A percentile compares a stretch with the other conserved stretches of the same genome.
phyloP scores from a whole-genome alignment of 2,888 invertebrate genomes.

The Drosophila siamana region DNA sequence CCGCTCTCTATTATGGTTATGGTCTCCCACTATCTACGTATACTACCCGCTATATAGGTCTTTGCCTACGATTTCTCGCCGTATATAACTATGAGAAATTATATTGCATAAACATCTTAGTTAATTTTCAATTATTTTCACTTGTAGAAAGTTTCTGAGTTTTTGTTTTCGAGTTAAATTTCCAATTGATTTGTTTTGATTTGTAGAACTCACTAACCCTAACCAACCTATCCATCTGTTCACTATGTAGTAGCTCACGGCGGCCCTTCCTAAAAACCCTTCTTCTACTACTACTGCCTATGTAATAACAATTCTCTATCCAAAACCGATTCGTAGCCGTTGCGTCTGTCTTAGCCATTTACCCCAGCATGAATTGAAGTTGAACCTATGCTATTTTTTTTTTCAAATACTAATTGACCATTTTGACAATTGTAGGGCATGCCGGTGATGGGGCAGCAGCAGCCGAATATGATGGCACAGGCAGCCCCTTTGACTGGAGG shows the following conservation, averaged over 20 bases:
- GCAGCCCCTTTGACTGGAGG: slow-evolving; percentile 85
- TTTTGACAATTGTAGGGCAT: slow-evolving; percentile 83
- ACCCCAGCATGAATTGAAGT: slow-evolving; percentile 52
- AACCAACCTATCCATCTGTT: slow-evolving; percentile 4
- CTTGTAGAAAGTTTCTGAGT: slow-evolving; percentile 36
- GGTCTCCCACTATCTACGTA: slow-evolving; percentile 29
- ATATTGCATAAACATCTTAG: slow-evolving; percentile 1
- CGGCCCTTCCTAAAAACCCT: slow-evolving; percentile 23
- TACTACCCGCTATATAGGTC: slow-evolving; percentile 10
- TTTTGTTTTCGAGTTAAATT: slow-evolving; percentile 27
- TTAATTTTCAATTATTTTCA: slow-evolving; percentile 5
- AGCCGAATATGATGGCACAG: slow-evolving; percentile 84
- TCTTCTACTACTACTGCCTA: slow-evolving; percentile 19
- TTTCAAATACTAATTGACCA: slow-evolving; percentile 27
- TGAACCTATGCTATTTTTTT: neutral
- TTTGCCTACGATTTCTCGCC: slow-evolving; percentile 15
- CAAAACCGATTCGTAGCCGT: slow-evolving; percentile 33
- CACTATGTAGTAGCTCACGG: slow-evolving; percentile 38
- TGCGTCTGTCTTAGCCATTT: slow-evolving; percentile 45
- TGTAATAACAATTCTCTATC: slow-evolving; percentile 23
- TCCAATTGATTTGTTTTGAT: slow-evolving; percentile 18
- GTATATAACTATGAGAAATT: slow-evolving; percentile 4
- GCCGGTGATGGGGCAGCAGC: slow-evolving; percentile 85
- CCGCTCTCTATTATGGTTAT: slow-evolving; percentile 36
- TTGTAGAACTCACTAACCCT: slow-evolving; percentile 49